Percentiles rank a stretch among this genome's conserved stretches.
phyloP scores from a whole-genome alignment of 2,113 vertebrate genomes.

The Coturnix japonica region DNA sequence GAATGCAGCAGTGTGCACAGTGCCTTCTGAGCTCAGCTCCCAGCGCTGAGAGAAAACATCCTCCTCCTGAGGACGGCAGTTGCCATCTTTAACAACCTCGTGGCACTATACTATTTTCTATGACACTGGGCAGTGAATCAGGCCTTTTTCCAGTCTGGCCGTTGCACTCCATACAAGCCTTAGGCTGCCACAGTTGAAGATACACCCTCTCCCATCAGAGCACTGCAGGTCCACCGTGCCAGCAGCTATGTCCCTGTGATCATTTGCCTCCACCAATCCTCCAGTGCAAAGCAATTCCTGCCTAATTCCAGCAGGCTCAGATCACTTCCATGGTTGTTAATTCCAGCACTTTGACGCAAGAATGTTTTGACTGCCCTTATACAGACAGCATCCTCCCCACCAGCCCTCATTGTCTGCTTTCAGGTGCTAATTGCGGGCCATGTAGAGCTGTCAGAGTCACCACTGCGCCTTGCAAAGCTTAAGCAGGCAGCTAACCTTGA shows the following conservation, averaged over 20 bases:
- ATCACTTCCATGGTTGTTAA: background rate
- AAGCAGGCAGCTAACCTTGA: background rate
- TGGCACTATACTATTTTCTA: background rate
- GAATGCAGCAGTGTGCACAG: background rate
- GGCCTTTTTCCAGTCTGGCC: background rate
- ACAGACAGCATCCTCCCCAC: accelerated
- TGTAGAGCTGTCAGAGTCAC: background rate
- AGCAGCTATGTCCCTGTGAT: accelerated
- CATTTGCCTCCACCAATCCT: background rate
- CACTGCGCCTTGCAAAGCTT: background rate
- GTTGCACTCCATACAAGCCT: background rate
- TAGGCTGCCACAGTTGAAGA: background rate
- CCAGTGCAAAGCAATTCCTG: background rate
- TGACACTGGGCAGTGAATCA: background rate
- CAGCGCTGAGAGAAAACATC: background rate
- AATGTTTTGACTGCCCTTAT: background rate
- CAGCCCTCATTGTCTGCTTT: background rate
- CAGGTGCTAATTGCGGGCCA: background rate
- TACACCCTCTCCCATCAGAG: background rate
- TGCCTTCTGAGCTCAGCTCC: slow-evolving; percentile 19
- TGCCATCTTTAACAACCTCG: background rate
- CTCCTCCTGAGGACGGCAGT: background rate
- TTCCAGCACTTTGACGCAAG: background rate
- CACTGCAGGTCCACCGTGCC: background rate
- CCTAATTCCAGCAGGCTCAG: background rate